Evolutionary conservation across 2,113 vertebrate species (phyloP).

Genomic region (Circaetus gallicus): DNA sequence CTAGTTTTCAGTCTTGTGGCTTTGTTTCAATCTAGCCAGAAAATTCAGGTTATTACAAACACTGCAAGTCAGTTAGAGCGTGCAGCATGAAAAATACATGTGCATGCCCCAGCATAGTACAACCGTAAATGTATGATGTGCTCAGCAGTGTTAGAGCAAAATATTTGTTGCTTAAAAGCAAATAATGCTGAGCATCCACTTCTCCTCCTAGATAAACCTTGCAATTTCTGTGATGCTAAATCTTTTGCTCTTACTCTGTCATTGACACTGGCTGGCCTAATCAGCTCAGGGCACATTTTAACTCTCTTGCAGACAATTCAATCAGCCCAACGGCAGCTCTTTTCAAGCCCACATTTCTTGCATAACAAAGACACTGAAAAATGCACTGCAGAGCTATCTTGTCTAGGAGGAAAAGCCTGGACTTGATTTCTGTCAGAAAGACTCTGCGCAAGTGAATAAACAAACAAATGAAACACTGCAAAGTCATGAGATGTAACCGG

Average conservation of each 20-base stretch:
- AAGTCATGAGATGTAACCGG: background rate
- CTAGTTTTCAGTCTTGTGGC: background rate
- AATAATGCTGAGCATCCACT: background rate
- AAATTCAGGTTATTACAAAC: background rate
- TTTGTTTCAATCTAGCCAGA: background rate
- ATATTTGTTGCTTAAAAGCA: background rate
- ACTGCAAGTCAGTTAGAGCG: background rate
- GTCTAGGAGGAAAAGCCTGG: background rate
- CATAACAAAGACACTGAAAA: constrained; percentile 34
- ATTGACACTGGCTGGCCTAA: background rate
- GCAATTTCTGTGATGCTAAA: background rate
- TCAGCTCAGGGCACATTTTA: constrained; percentile 24
- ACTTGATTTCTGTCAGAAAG: constrained; percentile 44
- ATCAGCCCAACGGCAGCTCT: constrained; percentile 22
- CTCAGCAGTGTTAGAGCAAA: background rate
- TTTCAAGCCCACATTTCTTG: constrained; percentile 7
- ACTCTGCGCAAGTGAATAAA: background rate
- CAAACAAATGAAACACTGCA: constrained; percentile 21
- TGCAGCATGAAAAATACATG: constrained; percentile 14
- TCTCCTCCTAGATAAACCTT: background rate
- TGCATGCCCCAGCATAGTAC: background rate
- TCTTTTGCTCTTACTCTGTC: background rate
- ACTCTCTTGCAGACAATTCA: constrained; percentile 40
- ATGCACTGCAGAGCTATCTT: background rate
- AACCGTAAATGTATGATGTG: background rate